Percentiles rank a stretch among this genome's conserved stretches.
These are phyloP conservation scores for Catamblyrhynchus diadema DNA, from an alignment of 2,797 vertebrate species.

Conservation along the genomic window DNA sequence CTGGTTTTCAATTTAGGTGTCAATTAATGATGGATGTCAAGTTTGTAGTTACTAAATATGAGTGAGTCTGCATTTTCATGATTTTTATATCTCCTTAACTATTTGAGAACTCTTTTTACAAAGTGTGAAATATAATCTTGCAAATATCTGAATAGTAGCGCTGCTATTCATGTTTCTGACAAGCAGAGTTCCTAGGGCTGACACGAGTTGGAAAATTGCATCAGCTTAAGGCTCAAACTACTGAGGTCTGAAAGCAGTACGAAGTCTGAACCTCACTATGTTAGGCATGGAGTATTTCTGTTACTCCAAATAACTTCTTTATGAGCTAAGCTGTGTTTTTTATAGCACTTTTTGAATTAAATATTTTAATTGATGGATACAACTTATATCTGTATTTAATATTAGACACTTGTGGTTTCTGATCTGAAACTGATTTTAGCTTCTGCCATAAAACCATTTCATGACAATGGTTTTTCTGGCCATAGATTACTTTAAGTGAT, in stretches of 20 bases:
- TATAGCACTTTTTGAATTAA: neutral
- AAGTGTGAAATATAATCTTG: neutral
- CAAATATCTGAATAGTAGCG: neutral
- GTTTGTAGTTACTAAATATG: neutral
- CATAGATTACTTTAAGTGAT: neutral
- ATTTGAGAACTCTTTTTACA: neutral
- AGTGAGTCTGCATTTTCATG: neutral
- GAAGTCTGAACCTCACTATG: accelerated
- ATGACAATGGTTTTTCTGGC: neutral
- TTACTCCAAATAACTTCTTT: neutral
- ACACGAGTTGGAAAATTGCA: neutral
- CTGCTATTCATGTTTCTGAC: neutral
- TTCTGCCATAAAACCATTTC: neutral
- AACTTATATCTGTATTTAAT: neutral
- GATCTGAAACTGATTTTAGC: neutral
- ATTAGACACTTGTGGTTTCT: neutral
- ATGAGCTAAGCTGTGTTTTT: neutral
- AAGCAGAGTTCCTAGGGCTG: neutral
- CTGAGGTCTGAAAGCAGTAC: neutral
- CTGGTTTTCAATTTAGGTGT: neutral
- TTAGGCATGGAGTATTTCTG: neutral
- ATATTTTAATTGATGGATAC: neutral
- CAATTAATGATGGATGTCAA: neutral
- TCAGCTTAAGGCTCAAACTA: neutral
- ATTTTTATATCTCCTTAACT: neutral